Evolutionary conservation across 1,140 invertebrate genomes (phyloP).

Genomic region (Macrosteles quadrilineatus): DNA sequence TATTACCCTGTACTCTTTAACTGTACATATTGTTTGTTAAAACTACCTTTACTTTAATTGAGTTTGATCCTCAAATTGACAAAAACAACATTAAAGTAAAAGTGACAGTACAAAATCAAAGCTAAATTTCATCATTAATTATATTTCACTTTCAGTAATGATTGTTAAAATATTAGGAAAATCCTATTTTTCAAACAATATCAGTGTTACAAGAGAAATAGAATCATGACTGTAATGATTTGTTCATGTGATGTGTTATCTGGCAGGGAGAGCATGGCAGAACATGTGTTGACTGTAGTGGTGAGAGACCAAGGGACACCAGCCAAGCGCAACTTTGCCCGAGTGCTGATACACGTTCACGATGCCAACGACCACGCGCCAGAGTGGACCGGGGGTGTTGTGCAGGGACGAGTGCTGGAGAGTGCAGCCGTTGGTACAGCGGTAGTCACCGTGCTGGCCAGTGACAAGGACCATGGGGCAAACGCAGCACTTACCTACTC

Average conservation of each 20-base stretch:
- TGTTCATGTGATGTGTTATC: not conserved
- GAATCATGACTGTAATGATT: too few relatives aligned
- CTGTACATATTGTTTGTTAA: too few relatives aligned
- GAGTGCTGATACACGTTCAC: constrained; percentile 77
- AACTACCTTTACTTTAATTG: too few relatives aligned
- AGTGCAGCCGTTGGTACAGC: constrained; percentile 71
- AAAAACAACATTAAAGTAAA: too few relatives aligned
- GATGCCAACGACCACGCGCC: constrained; percentile 91
- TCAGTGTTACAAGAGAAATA: too few relatives aligned
- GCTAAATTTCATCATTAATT: too few relatives aligned
- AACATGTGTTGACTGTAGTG: constrained; percentile 87
- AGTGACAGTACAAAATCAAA: too few relatives aligned
- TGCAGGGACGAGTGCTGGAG: constrained; percentile 75
- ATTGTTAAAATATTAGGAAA: too few relatives aligned
- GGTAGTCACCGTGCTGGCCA: constrained; percentile 71
- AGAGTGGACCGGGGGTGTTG: constrained; percentile 72
- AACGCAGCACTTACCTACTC: constrained; percentile 80
- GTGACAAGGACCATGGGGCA: constrained; percentile 78
- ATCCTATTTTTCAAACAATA: too few relatives aligned
- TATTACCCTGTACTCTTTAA: too few relatives aligned
- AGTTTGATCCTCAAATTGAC: too few relatives aligned
- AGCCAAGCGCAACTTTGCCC: constrained; percentile 79
- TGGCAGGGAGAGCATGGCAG: constrained; percentile 69
- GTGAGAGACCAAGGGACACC: constrained; percentile 87
- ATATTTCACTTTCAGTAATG: too few relatives aligned